Base-by-base conservation (phyloP, 2,888 invertebrate species). In the Byasa hedistus region DNA sequence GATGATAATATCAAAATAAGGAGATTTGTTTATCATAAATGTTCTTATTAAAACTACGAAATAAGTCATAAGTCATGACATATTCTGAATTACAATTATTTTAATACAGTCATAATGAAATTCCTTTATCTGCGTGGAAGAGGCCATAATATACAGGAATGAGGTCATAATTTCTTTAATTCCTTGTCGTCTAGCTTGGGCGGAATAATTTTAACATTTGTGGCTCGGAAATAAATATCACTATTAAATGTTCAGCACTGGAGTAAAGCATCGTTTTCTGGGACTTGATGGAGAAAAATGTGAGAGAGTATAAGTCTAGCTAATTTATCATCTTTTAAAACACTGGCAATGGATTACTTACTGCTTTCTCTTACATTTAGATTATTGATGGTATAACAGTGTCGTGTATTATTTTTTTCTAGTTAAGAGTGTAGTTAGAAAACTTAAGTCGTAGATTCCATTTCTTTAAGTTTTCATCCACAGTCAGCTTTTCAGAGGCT, bases 181-280 rank as follows among this genome's bases (percentile, higher is more conserved):
- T 51, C 21, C 51, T 51, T 51, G 51, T 51, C 21, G 51, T 21
- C 51, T 51, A 21, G 51, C 51, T 51, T 21, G 1, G 51, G 21
- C 51, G 51, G 51, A 7, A 51, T 51, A n/a, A 51, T 51, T 51
- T 21, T 21, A 51, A 21, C 51, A 61, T 39, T 39, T 39, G 39
- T 15, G 39, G 39, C 39, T 39, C 39, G 51, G 17, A 24, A 60
- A 72, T 71, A 77, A 51, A 51, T 21, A 51, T 10, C 21, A 21
- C 51, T n/a, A n/a, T 21, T 51, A n/a, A 51, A 51, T 51, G 51
- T 21, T 21, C 7, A 21, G n/a, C n/a, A 51, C 4, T 21, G 3
- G 21, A 51, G 51, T 21, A 21, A 51, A 21, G 21, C 51, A 51
- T n/a, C 19, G 5, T n/a, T 51, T 51, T 51, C 21, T n/a, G 5